Conservation (phyloP, 2,797 vertebrate genomes). For the Rhadinocentrus ornatus region DNA sequence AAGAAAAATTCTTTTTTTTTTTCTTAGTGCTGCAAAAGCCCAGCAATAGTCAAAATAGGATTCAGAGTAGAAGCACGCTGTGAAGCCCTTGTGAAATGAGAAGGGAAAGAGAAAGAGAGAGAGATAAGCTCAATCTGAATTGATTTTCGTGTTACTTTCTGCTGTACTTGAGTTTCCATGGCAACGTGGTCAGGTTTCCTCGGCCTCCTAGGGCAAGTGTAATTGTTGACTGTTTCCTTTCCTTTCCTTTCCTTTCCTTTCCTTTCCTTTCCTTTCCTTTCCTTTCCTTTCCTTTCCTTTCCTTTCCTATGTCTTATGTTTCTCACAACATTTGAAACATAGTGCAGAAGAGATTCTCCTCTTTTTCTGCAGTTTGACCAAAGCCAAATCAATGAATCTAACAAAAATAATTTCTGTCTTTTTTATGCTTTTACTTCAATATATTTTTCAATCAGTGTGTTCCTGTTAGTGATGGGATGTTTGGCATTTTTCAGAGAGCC, state of each 20-base stretch:
- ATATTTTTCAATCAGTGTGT: too few relatives aligned
- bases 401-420: too few relatives aligned
- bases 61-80: slow-evolving; percentile 64
- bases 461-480: too few relatives aligned
- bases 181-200: slow-evolving; percentile 86
- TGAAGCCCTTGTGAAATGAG: slow-evolving; percentile 72
- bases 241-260: slow-evolving; percentile 39
- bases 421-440: neutral
- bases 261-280: slow-evolving; percentile 38
- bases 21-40: slow-evolving; percentile 49
- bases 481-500: too few relatives aligned
- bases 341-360: too few relatives aligned
- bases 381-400: too few relatives aligned
- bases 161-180: slow-evolving; percentile 87
- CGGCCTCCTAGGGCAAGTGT: slow-evolving; percentile 86
- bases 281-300: slow-evolving; percentile 52
- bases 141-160: slow-evolving; percentile 86
- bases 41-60: slow-evolving; percentile 66
- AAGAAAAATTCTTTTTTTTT: slow-evolving; percentile 24
- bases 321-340: slow-evolving; percentile 41
- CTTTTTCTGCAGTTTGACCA: too few relatives aligned
- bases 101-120: slow-evolving; percentile 47
- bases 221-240: slow-evolving; percentile 84
- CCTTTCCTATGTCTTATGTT: slow-evolving; percentile 14
- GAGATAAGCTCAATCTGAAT: slow-evolving; percentile 82